phyloP scores from a whole-genome alignment of 2,113 vertebrate genomes.

The Pungitius pungitius region DNA sequence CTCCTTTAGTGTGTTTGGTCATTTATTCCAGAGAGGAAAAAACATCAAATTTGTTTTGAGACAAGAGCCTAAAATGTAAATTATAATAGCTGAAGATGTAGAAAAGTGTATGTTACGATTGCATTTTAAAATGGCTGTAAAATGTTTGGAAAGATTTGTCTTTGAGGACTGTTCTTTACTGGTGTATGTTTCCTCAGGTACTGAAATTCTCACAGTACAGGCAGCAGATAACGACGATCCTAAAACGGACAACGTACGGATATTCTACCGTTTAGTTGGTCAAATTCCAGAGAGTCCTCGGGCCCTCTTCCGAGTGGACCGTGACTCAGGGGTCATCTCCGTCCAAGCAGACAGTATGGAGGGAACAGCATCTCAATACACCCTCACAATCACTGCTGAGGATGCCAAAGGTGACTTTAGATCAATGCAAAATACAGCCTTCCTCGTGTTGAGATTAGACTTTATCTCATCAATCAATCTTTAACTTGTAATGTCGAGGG shows the following conservation, averaged over 20 bases:
- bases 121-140: not conserved
- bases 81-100: not conserved
- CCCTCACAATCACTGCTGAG: conserved; percentile 77
- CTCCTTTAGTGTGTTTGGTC: not conserved
- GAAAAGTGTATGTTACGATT: not conserved
- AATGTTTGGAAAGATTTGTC: not conserved
- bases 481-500: not conserved
- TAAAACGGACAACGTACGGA: conserved; percentile 79
- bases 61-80: not conserved
- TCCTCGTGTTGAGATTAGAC: not conserved
- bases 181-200: conserved; percentile 66
- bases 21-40: conserved; percentile 8
- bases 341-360: conserved; percentile 76
- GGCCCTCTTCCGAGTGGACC: conserved; percentile 78
- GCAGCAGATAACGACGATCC: conserved; percentile 83
- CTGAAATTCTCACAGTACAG: conserved; percentile 80
- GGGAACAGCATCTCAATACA: conserved; percentile 73
- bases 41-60: no score
- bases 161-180: not conserved
- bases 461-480: not conserved
- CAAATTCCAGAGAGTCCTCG: conserved; percentile 82
- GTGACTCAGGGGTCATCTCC: conserved; percentile 73
- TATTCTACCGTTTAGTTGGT: conserved; percentile 73
- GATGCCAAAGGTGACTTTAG: conserved; percentile 79
- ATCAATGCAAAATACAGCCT: not conserved